phyloP scores from a whole-genome alignment of 2,113 vertebrate genomes.

The Lepus europaeus region DNA sequence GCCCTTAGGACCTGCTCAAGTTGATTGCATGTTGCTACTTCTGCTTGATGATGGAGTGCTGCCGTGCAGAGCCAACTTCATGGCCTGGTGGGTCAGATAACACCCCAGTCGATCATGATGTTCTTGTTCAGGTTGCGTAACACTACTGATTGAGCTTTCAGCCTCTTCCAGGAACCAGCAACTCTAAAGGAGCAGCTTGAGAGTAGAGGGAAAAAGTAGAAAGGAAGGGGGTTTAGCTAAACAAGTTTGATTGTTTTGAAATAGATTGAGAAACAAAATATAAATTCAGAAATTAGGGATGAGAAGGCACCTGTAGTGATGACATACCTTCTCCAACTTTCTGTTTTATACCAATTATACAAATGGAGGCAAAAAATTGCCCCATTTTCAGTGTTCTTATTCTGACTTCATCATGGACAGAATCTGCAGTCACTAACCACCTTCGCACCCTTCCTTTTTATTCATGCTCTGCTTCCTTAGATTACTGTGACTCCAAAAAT shows the following conservation, averaged over 20 bases:
- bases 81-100: background rate
- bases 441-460: background rate
- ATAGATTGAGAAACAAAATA: constrained; percentile 32
- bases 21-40: background rate
- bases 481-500: background rate
- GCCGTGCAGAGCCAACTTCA: background rate
- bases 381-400: background rate
- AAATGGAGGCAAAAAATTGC: background rate
- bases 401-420: background rate
- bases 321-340: background rate
- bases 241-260: constrained; percentile 7
- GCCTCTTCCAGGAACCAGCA: background rate
- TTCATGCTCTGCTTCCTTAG: background rate
- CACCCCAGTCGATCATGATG: background rate
- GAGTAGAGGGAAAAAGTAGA: background rate
- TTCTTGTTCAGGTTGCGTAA: background rate
- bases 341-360: background rate
- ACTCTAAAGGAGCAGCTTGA: background rate
- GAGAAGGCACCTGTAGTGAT: background rate
- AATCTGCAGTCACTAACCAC: background rate
- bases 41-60: background rate
- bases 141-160: background rate
- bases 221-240: background rate
- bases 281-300: constrained; percentile 8
- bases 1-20: background rate